These are phyloP conservation scores for Corapipo altera DNA, from an alignment of 2,113 vertebrate species.

Conservation along the genomic window DNA sequence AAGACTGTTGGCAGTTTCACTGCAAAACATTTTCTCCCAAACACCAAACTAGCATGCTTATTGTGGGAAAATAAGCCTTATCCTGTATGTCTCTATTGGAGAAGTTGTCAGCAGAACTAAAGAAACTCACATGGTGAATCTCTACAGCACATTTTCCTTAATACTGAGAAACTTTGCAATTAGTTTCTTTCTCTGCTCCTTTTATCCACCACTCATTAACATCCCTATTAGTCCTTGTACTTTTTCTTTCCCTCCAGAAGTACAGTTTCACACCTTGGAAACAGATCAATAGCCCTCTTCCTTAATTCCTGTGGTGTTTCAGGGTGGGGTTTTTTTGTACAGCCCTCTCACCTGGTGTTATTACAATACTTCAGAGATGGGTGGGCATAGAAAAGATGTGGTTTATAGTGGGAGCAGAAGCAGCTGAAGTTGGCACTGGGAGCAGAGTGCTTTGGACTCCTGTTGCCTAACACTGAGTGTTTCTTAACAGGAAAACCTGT, in stretches of 20 bases:
- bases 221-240: not conserved
- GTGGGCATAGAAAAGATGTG: not conserved
- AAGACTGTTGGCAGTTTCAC: not conserved
- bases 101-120: not conserved
- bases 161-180: not conserved
- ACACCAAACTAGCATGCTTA: not conserved
- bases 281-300: not conserved
- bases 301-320: not conserved
- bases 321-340: not conserved
- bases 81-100: not conserved
- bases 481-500: not conserved
- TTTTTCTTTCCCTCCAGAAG: not conserved
- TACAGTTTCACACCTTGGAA: not conserved
- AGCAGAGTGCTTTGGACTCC: not conserved
- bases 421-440: not conserved
- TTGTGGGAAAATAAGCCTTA: not conserved
- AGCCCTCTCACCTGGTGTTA: rapidly evolving
- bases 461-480: not conserved
- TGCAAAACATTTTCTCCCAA: not conserved
- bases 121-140: not conserved
- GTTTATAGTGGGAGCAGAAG: not conserved
- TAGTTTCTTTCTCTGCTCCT: not conserved
- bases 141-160: not conserved
- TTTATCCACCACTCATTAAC: not conserved
- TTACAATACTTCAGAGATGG: not conserved